phyloP scores from a whole-genome alignment of 2,797 vertebrate species.

The Sebastes ruberrimus region DNA sequence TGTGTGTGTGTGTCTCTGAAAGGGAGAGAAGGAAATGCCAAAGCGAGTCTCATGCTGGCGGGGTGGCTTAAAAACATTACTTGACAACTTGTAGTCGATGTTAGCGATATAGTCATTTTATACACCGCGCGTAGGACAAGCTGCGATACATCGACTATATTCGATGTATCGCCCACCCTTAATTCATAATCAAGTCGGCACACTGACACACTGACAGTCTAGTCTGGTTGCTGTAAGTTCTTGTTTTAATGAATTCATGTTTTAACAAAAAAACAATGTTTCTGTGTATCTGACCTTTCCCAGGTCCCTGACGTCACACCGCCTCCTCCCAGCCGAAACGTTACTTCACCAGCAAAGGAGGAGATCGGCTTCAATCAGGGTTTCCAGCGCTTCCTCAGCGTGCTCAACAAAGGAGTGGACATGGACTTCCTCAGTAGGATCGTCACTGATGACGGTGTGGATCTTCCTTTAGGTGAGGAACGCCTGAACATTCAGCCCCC shows the following conservation, averaged over 20 bases:
- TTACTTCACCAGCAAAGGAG: neutral
- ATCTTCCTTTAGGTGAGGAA: neutral
- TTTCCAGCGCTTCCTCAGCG: slow-evolving; percentile 67
- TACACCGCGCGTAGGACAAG: too few species aligned
- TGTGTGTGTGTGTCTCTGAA: too few species aligned
- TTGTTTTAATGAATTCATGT: neutral
- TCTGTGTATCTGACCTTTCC: neutral
- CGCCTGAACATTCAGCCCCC: neutral
- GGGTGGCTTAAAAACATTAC: too few species aligned
- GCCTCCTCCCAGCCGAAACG: neutral
- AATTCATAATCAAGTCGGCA: too few species aligned
- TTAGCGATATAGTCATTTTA: too few species aligned
- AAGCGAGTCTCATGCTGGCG: too few species aligned
- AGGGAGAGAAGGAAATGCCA: too few species aligned
- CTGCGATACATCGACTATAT: too few species aligned
- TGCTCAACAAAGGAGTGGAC: slow-evolving; percentile 79
- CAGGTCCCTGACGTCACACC: slow-evolving; percentile 23
- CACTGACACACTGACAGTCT: neutral
- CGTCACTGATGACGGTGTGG: slow-evolving; percentile 50
- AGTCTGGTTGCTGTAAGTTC: neutral
- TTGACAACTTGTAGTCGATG: too few species aligned
- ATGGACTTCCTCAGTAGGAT: slow-evolving; percentile 62
- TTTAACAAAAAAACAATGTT: neutral
- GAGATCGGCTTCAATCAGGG: slow-evolving; percentile 33
- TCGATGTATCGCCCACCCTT: too few species aligned